Percentiles rank a stretch among this genome's conserved stretches.
Conservation (phyloP, 2,888 invertebrate species). For the Imbricaverruca yamaguchii region DNA sequence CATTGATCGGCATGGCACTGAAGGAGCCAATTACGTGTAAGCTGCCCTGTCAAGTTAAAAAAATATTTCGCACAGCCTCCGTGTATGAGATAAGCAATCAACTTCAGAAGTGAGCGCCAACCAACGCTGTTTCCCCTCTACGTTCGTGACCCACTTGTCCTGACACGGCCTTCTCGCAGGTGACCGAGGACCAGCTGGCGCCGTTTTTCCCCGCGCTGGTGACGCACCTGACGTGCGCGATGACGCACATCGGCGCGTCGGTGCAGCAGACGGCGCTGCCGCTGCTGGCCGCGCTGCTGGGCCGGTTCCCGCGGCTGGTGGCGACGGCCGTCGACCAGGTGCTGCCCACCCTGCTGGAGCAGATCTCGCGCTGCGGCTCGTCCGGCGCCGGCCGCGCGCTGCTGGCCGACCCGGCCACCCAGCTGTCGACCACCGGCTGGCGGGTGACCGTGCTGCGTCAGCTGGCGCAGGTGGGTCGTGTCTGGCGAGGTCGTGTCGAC, state of each 20-base stretch:
- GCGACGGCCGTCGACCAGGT: constrained; percentile 60
- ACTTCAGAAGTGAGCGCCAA: too few relatives aligned
- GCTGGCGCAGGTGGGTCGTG: background rate
- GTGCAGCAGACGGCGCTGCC: constrained; percentile 76
- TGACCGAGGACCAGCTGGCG: constrained; percentile 42
- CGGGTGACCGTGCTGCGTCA: background rate
- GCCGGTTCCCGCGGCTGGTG: constrained; percentile 57
- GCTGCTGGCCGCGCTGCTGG: constrained; percentile 67
- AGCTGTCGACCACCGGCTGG: background rate
- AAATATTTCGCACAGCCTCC: too few relatives aligned
- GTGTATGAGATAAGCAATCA: too few relatives aligned
- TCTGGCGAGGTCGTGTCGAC: too few relatives aligned
- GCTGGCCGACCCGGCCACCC: background rate
- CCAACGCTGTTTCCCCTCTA: too few relatives aligned
- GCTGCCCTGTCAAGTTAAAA: too few relatives aligned
- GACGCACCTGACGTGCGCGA: constrained; percentile 74
- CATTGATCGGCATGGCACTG: too few relatives aligned
- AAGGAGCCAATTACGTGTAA: too few relatives aligned
- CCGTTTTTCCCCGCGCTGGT: constrained; percentile 71
- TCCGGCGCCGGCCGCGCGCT: background rate
- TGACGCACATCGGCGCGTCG: constrained; percentile 74
- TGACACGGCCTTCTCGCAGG: background rate
- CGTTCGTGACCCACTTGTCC: too few relatives aligned
- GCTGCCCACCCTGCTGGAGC: constrained; percentile 68
- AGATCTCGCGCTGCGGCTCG: constrained; percentile 55